Conservation (phyloP, 2,113 vertebrate species). For the Onychostruthus taczanowskii region DNA sequence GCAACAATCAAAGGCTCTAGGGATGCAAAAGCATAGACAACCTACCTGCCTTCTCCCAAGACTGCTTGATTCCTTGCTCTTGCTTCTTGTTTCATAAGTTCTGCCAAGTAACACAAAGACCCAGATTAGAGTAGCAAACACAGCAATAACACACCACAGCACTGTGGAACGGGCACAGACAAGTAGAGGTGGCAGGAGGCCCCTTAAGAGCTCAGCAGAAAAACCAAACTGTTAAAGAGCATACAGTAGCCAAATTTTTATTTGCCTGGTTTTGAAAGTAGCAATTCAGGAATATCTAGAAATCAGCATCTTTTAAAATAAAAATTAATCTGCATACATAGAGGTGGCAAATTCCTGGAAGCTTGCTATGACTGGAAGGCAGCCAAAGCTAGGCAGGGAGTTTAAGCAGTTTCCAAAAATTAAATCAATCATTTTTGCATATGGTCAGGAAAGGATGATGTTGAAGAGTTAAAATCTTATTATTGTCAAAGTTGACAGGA, state of each 20-base stretch:
- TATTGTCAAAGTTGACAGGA: background rate
- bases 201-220: background rate
- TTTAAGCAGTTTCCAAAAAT: background rate
- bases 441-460: too few species aligned
- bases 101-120: background rate
- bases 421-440: background rate
- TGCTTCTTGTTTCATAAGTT: background rate
- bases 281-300: background rate
- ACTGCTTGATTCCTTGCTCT: background rate
- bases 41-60: background rate
- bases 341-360: background rate
- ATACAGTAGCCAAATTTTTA: background rate
- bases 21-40: background rate
- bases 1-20: background rate
- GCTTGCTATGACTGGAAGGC: background rate
- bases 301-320: background rate
- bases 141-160: background rate
- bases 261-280: background rate
- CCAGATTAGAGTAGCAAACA: background rate
- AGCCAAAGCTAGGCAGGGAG: background rate
- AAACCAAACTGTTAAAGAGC: accelerated
- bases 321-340: background rate
- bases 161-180: background rate
- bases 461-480: background rate
- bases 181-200: accelerated